These are phyloP conservation scores for Coluber constrictor DNA, from an alignment of 2,797 vertebrate genomes.

Conservation along the genomic window DNA sequence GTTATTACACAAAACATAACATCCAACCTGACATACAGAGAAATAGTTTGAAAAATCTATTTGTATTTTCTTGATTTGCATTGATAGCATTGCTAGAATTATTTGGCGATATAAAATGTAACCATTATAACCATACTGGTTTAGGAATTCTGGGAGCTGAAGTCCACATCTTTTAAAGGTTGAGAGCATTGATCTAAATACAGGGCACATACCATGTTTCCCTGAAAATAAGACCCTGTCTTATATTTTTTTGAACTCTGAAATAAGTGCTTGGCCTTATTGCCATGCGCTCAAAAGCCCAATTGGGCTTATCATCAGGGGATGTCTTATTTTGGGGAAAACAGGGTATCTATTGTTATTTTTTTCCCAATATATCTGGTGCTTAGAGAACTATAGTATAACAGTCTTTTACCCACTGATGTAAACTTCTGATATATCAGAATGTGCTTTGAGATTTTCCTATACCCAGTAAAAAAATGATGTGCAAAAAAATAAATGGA, in stretches of 20 bases:
- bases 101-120: not conserved
- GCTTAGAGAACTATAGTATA: not conserved
- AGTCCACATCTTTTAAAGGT: not conserved
- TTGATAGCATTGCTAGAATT: not conserved
- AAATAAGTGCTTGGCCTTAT: too few species aligned
- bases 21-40: not conserved
- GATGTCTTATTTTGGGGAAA: too few species aligned
- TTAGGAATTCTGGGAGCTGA: not conserved
- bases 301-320: too few species aligned
- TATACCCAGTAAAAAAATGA: not conserved
- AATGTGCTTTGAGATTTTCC: not conserved
- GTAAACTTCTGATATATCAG: not conserved
- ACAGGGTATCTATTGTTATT: not conserved
- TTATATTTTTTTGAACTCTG: too few species aligned
- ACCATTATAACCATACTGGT: not conserved
- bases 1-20: not conserved
- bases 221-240: too few species aligned
- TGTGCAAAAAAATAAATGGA: not conserved
- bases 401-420: not conserved
- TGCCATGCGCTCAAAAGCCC: too few species aligned
- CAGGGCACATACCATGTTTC: too few species aligned
- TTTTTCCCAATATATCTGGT: not conserved
- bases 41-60: not conserved
- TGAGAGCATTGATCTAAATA: not conserved
- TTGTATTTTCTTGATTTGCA: not conserved